Percentiles rank a stretch among this genome's conserved stretches.
Evolutionary conservation across 2,888 invertebrate genomes (phyloP).

Genomic region (Lasioglossum calceatum): DNA sequence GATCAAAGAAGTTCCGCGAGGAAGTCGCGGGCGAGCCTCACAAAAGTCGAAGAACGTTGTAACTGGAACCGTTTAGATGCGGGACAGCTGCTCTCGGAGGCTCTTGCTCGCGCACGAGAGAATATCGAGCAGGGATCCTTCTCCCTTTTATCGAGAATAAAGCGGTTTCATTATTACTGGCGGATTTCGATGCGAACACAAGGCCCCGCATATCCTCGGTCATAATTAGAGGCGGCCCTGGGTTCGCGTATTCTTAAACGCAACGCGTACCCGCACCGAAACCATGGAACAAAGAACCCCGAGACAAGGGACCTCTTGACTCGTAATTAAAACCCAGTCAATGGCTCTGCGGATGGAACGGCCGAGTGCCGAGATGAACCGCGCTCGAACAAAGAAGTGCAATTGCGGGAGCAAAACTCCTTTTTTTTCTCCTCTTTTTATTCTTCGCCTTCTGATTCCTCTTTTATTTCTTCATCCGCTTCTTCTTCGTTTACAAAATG

Average conservation of each 20-base stretch:
- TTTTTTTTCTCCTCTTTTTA: background rate
- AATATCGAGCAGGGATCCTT: slow-evolving; percentile 58
- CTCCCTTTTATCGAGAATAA: slow-evolving; percentile 31
- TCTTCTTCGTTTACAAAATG: background rate
- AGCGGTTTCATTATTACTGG: slow-evolving; percentile 56
- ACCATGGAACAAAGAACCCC: slow-evolving; percentile 32
- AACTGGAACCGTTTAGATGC: slow-evolving; percentile 72
- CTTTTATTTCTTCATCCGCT: background rate
- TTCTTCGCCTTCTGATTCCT: background rate
- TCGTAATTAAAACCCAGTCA: slow-evolving; percentile 58
- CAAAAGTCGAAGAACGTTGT: slow-evolving; percentile 44
- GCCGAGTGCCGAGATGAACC: background rate
- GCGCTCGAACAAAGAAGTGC: background rate
- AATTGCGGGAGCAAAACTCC: background rate
- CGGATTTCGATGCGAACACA: slow-evolving; percentile 65
- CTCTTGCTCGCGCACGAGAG: slow-evolving; percentile 23
- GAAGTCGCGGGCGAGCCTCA: background rate
- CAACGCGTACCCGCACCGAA: slow-evolving; percentile 39
- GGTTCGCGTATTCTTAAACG: slow-evolving; percentile 26
- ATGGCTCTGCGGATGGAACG: slow-evolving; percentile 18
- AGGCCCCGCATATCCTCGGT: slow-evolving; percentile 75
- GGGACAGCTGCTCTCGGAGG: slow-evolving; percentile 77
- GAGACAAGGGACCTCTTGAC: slow-evolving; percentile 43
- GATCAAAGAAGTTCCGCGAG: slow-evolving; percentile 18
- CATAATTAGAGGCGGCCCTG: slow-evolving; percentile 44